phyloP scores from a whole-genome alignment of 2,113 vertebrate genomes.

The Myiozetetes cayanensis region DNA sequence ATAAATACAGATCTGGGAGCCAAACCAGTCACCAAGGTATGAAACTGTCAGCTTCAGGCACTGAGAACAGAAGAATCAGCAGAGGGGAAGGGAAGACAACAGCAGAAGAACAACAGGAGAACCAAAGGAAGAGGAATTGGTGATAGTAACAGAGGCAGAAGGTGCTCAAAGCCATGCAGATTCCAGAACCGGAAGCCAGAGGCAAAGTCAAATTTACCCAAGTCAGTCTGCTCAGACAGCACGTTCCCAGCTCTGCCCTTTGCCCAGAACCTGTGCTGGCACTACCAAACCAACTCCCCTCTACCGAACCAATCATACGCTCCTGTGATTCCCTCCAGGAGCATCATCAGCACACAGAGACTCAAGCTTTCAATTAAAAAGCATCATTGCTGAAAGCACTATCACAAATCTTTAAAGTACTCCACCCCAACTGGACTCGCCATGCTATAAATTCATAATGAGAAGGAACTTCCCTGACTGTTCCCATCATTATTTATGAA shows the following conservation, averaged over 20 bases:
- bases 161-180: background rate
- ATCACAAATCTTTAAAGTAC: background rate
- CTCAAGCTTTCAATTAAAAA: background rate
- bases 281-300: background rate
- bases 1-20: background rate
- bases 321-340: background rate
- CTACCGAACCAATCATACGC: background rate
- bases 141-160: background rate
- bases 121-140: background rate
- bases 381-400: background rate
- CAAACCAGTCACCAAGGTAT: background rate
- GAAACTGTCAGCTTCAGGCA: background rate
- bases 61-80: background rate
- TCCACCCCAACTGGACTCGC: accelerated
- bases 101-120: background rate
- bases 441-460: background rate
- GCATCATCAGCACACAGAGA: background rate
- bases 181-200: background rate
- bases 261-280: background rate
- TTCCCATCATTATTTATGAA: background rate
- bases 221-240: background rate
- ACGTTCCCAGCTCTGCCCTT: background rate
- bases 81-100: background rate
- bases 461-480: background rate
- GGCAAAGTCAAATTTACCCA: background rate